A percentile compares a stretch with the other conserved stretches of the same genome.
Conservation (phyloP, 2,888 invertebrate species). For the Leucophora obtusa region DNA sequence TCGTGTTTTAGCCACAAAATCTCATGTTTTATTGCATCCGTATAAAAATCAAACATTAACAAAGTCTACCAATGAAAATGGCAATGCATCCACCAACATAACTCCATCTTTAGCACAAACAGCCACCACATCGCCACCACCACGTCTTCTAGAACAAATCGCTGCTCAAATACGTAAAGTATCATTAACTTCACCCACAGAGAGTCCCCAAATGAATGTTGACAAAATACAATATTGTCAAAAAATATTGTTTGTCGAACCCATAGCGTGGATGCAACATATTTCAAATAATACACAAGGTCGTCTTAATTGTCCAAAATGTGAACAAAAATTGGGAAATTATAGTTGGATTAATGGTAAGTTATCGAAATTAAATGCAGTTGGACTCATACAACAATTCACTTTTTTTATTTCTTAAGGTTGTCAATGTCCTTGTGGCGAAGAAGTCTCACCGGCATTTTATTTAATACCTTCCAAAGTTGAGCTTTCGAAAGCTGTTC, state of each 20-base stretch:
- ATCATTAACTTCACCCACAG: constrained; percentile 66
- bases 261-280: constrained; percentile 92
- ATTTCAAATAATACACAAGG: constrained; percentile 86
- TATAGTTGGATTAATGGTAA: constrained; percentile 94
- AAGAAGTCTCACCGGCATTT: constrained; percentile 93
- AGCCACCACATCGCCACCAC: constrained; percentile 64
- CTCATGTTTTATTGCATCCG: constrained; percentile 86
- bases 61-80: constrained; percentile 33
- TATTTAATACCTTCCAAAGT: constrained; percentile 94
- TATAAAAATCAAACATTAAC: constrained; percentile 35
- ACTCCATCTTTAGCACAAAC: constrained; percentile 34
- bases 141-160: constrained; percentile 73
- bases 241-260: constrained; percentile 91
- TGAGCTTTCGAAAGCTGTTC: constrained; percentile 92
- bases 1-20: constrained; percentile 88
- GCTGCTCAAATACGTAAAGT: constrained; percentile 72
- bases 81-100: constrained; percentile 20
- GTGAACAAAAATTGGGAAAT: constrained; percentile 90
- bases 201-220: not conserved
- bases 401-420: constrained; percentile 78
- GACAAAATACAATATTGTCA: constrained; percentile 79
- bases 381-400: no score
- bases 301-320: constrained; percentile 92
- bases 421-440: constrained; percentile 93
- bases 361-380: constrained; percentile 56